phyloP scores from a whole-genome alignment of 2,797 vertebrate species.

The Pangasius mekongensis region DNA sequence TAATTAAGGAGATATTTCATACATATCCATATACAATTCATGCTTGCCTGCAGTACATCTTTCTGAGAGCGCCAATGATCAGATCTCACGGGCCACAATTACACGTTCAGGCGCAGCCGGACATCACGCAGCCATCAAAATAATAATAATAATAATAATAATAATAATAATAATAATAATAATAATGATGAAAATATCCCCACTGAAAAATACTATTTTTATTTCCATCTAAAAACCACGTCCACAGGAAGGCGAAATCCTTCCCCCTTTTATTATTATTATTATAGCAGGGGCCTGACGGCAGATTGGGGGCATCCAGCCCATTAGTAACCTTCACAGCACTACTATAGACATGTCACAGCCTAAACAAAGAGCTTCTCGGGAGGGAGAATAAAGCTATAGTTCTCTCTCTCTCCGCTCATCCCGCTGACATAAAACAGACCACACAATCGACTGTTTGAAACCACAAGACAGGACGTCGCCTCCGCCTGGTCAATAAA shows the following conservation, averaged over 20 bases:
- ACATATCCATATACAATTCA: neutral
- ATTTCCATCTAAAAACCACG: no score
- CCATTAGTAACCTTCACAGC: constrained; percentile 31
- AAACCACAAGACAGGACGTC: constrained; percentile 35
- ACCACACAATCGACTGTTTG: constrained; percentile 21
- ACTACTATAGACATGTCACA: constrained; percentile 24
- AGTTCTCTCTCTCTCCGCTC: constrained; percentile 10
- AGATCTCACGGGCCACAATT: neutral
- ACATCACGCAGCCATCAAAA: neutral
- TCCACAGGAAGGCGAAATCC: constrained; percentile 14
- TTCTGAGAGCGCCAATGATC: neutral
- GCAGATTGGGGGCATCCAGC: neutral
- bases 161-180: neutral
- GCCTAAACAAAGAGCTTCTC: constrained; percentile 33
- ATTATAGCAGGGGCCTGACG: neutral
- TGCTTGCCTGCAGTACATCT: neutral
- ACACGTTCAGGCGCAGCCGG: neutral
- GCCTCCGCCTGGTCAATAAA: constrained; percentile 22
- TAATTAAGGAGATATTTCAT: neutral
- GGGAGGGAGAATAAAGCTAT: neutral
- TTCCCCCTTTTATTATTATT: neutral
- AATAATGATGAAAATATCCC: neutral
- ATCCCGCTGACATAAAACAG: constrained; percentile 25
- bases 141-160: neutral
- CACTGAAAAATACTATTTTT: neutral